Evolutionary conservation across 2,797 vertebrate species (phyloP), one percentile per base, ranked within the genome.

Genomic region (Ispidina picta): DNA sequence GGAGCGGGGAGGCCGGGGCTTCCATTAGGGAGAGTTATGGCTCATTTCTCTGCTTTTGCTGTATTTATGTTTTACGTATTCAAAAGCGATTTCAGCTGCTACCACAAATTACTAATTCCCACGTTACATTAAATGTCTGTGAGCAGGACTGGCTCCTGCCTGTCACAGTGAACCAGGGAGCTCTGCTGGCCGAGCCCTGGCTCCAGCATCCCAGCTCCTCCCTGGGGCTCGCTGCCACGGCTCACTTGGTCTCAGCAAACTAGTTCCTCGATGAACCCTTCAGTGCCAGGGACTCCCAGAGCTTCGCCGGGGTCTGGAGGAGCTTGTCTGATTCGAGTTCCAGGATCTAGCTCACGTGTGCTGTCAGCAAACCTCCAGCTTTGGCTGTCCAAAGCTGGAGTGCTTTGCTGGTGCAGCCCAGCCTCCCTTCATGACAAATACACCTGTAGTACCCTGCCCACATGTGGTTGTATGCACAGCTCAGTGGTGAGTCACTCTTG

Each of bases 51-150:
- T 4, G 6, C 91, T 94, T 94, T 83, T 37, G 88, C 96, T 95
- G 76, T 95, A 92, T 97, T 96, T 95, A 93, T 95, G 96, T 91
- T 96, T 97, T 91, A 95, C 89, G 96, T 93, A 86, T 97, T 92
- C 62, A 44, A 86, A 93, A 93, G 95, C 28, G 86, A 93, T 96
- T 93, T 83, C 95, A 74, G 79, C 92, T 95, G 33, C 94, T 88
- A 84, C 90, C 86, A 72, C 91, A 86, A 95, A 89, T 79, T 87
- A 54, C 94, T 92, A 76, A 95, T 92, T 89, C 89, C 92, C 96
- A 94, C 63, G 10, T 94, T 90, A 91, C 86, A 44, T 74, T 71
- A 83, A 87, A 89, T 26, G 80, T 52, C 76, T 16, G 75, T 52
- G 93, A 70, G 58, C 71, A 16, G 73, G 90, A 80, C 86, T 80